Evolutionary conservation across 2,888 invertebrate species (phyloP), one percentile per base, ranked within the genome.

Genomic region (Lamellibrachia satsuma): DNA sequence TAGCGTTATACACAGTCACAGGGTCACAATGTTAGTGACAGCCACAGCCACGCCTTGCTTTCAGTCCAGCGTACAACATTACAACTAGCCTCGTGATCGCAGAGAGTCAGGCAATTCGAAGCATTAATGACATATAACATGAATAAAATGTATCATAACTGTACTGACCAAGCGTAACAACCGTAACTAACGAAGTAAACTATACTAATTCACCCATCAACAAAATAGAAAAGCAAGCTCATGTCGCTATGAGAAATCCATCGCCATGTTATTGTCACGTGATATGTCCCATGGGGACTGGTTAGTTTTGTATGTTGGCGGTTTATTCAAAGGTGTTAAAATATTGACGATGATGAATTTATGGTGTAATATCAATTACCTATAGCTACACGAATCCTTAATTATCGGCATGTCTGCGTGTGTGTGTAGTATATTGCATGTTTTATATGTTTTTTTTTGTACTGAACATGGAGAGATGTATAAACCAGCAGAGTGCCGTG

Each of bases 221-320:
- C 75, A 75, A 75, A 22, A 22, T 22, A 15, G 15, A 22, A 75
- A 22, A 6, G 22, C 75, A 75, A 22, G n/a, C 39, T 6, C 75
- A 75, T 15, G 57, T 8, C 57, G 75, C 75, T 75, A 75, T 15
- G 75, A 15, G 75, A 22, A 15, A 75, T 75, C 15, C 75, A n/a
- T 75, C 75, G 22, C 75, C 75, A 75, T 75, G 75, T 75, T 75
- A 75, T 75, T 75, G 75, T 75, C 75, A 75, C 75, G 75, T 75
- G 75, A 75, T 75, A 75, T 75, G n/a, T 75, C 3, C 11, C 22
- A 0, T n/a, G n/a, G 75, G 75, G 75, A 75, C 75, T 75, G 22
- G 15, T 75, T 75, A 75, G 75, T 75, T 75, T 22, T 22, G 22
- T n/a, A 75, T 75, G 75, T 75, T 11, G 6, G 75, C 75, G 15